Evolutionary conservation across 2,888 invertebrate species (phyloP).

Genomic region (Eilema caniola): DNA sequence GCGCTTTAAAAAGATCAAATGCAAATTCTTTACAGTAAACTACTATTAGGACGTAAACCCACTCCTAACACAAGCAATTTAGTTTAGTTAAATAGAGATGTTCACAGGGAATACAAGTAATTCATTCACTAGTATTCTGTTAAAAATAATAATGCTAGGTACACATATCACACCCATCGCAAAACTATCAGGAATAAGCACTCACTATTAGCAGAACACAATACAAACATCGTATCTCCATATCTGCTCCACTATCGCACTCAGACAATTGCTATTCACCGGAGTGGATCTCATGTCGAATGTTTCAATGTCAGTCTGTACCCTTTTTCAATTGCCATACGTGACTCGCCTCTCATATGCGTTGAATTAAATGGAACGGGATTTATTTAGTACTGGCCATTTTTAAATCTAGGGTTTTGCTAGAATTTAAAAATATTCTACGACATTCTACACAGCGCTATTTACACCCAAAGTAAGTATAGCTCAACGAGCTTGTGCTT

Average conservation of each 20-base stretch:
- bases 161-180: background rate
- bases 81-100: no score
- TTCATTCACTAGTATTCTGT: no score
- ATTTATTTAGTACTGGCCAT: slow-evolving; percentile 4
- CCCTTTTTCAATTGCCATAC: slow-evolving; percentile 51
- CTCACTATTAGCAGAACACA: slow-evolving; percentile 8
- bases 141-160: no score
- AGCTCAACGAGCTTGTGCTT: no score
- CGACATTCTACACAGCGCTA: no score
- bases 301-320: slow-evolving; percentile 45
- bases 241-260: slow-evolving; percentile 15
- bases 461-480: no score
- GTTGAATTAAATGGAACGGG: slow-evolving; percentile 42
- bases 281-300: slow-evolving; percentile 43
- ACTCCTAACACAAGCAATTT: no score
- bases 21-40: no score
- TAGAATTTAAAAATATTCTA: background rate
- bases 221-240: slow-evolving; percentile 18
- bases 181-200: slow-evolving; percentile 18
- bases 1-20: no score
- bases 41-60: no score
- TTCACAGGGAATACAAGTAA: no score
- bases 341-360: slow-evolving; percentile 45
- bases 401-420: background rate
- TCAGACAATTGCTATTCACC: slow-evolving; percentile 46